Conservation (phyloP, 2,888 invertebrate genomes). For the Tolmerus cingulatus region DNA sequence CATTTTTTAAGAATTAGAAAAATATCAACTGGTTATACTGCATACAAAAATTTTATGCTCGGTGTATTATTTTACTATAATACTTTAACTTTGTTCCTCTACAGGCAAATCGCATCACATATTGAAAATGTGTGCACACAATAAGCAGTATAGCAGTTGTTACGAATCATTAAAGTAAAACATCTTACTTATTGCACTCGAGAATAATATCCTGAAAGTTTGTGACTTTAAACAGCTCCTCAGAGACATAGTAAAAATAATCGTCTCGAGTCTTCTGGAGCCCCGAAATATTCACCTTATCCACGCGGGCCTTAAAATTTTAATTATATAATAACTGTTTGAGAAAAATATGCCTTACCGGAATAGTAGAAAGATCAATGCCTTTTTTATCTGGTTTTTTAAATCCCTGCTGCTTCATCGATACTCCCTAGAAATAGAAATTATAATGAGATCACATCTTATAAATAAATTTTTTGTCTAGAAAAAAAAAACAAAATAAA, state of each 20-base stretch:
- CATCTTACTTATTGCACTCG: conserved; percentile 70
- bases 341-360: not conserved
- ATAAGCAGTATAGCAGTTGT: not conserved
- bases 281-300: conserved; percentile 86
- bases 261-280: conserved; percentile 88
- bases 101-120: too few relatives aligned
- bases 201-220: conserved; percentile 87
- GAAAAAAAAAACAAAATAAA: not conserved
- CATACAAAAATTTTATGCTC: not conserved
- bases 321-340: not conserved
- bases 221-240: conserved; percentile 81
- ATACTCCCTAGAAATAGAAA: not conserved
- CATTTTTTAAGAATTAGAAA: too few relatives aligned
- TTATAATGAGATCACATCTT: not conserved
- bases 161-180: not conserved
- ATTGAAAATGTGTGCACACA: too few relatives aligned
- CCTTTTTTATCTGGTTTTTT: not conserved
- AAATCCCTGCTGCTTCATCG: not conserved
- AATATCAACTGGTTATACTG: not conserved
- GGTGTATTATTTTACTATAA: too few relatives aligned
- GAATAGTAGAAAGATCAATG: not conserved
- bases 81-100: too few relatives aligned
- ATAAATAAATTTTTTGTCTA: not conserved
- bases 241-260: conserved; percentile 79
- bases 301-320: conserved; percentile 74